phyloP scores from a whole-genome alignment of 2,888 invertebrate species.

The Drosophila conformis region DNA sequence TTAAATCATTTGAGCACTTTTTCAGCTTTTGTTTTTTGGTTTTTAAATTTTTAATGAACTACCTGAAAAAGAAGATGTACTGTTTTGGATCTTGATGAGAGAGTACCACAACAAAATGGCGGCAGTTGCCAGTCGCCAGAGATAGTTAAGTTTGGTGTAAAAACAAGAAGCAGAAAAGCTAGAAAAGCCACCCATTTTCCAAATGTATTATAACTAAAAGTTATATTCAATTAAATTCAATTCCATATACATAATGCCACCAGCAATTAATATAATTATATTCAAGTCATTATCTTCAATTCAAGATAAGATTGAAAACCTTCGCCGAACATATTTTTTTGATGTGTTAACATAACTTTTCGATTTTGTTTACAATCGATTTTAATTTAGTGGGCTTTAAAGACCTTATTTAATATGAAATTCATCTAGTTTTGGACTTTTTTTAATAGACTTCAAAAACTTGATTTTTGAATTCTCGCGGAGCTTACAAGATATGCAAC shows the following conservation, averaged over 20 bases:
- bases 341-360: not conserved
- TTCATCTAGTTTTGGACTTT: not conserved
- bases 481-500: not conserved
- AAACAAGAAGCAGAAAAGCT: not conserved
- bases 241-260: not conserved
- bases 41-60: slow-evolving; percentile 45
- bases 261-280: not conserved
- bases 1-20: slow-evolving; percentile 58
- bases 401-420: not conserved
- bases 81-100: slow-evolving; percentile 41
- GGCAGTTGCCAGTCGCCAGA: not conserved
- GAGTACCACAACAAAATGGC: slow-evolving; percentile 53
- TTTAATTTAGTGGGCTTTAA: not conserved
- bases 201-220: not conserved
- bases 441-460: not conserved
- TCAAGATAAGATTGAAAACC: not conserved
- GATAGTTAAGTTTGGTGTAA: not conserved
- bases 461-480: no score
- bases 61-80: slow-evolving; percentile 12
- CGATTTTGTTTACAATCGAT: not conserved
- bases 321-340: not conserved
- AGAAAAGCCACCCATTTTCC: not conserved
- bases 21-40: slow-evolving; percentile 2
- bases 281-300: not conserved
- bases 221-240: not conserved